Evolutionary conservation across 1,140 invertebrate genomes (phyloP), one percentile per base, ranked within the genome.

Genomic region (Globodera ellingtonae): DNA sequence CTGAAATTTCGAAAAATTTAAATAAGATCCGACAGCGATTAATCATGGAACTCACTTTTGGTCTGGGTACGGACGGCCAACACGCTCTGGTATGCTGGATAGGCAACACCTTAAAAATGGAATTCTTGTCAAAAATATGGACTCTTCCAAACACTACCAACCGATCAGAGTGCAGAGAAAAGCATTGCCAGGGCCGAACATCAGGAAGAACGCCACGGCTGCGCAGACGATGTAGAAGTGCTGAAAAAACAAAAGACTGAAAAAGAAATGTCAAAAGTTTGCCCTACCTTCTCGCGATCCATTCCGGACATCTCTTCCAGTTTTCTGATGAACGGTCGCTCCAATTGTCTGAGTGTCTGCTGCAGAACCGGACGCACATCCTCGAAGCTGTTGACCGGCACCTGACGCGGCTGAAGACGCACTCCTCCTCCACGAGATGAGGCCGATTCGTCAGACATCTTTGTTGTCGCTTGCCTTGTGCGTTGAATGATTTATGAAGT

Each of bases 111-210:
- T 62, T 18, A 62, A 62, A 62, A 3, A 15, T 18, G 18, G 24
- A 62, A 2, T 4, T 62, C 1, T 18, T 10, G 18, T 18, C 10
- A 18, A 6, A 18, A 3, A 62, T 52, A 10, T 52, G 52, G 1
- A 9, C 52, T 15, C 52, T 15, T 15, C 52, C 4, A 52, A 24
- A 15, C 52, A 9, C 8, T 10, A 62, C 56, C 15, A 97, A 21
- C 95, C 96, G 88, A 98, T 94, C 69, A 93, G 91, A 90, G 98
- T 98, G 91, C 95, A 98, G 77, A 99, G 91, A 81, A 99, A 91
- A 90, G 97, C 94, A 81, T 95, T 95, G 75, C 94, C 95, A 91
- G 94, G 94, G 70, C 96, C 96, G 90, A 98, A 93, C 80, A 97
- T 93, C 90, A 99, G 91, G 91, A 96, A 98, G 65, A 98, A 13